Conservation (phyloP, 2,797 vertebrate species). For the Anguilla marmorata region DNA sequence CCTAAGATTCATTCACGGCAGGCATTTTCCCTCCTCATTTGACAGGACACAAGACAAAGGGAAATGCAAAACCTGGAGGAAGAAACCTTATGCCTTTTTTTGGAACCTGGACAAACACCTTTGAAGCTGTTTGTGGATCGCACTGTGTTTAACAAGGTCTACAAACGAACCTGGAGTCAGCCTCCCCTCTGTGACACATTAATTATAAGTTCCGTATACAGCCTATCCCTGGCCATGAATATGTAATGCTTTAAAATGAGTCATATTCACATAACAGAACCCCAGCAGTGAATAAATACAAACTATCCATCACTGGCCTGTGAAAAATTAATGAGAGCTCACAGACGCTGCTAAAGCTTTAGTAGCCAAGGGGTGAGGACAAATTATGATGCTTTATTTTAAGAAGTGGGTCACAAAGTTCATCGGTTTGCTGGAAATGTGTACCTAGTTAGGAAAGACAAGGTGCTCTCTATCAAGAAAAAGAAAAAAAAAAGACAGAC, state of each 20-base stretch:
- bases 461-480: constrained; percentile 19
- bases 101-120: constrained; percentile 64
- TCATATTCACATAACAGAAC: constrained; percentile 93
- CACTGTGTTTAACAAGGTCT: constrained; percentile 84
- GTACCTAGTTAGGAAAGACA: constrained; percentile 29
- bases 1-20: background rate
- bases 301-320: constrained; percentile 91
- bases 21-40: background rate
- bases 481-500: constrained; percentile 9
- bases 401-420: constrained; percentile 49
- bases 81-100: constrained; percentile 41
- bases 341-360: constrained; percentile 67
- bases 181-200: constrained; percentile 93
- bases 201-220: constrained; percentile 94
- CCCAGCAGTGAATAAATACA: constrained; percentile 96
- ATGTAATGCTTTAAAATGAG: constrained; percentile 97
- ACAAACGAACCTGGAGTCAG: constrained; percentile 83
- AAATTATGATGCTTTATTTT: constrained; percentile 61
- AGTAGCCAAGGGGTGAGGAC: constrained; percentile 53
- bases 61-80: constrained; percentile 11
- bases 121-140: constrained; percentile 79
- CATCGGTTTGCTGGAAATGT: constrained; percentile 46
- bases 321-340: constrained; percentile 94
- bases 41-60: background rate
- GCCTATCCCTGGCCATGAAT: constrained; percentile 98